Evolutionary conservation across 1,140 invertebrate species (phyloP), one percentile per base, ranked within the genome.

Genomic region (Ladona fulva): DNA sequence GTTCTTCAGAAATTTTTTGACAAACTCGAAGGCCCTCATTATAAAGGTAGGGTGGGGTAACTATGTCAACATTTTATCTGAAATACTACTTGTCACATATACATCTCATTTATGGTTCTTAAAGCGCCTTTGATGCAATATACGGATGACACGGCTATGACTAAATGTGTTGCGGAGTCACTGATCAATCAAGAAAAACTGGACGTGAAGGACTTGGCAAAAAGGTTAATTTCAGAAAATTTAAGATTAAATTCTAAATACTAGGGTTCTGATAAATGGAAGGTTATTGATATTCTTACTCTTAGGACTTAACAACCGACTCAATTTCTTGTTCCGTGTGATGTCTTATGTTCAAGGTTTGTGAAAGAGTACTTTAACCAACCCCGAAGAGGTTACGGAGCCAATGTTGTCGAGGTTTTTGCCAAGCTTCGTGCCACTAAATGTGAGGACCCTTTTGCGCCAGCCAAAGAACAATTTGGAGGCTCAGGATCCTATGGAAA

Each of bases 141-240:
- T 82, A 93, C 93, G 42, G 93, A 94, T 88, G 93, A 94, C 82
- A 93, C 93, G 19, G 91, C 90, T 24, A 93, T 95, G 92, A 90
- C 90, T 19, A 87, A 88, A 82, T 87, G 87, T 74, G 83, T 93
- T 66, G 91, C 90, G 6, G 83, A 87, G 80, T 92, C 90, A 73
- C 83, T 94, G 25, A 85, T 92, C 25, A 86, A 91, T 74, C 87
- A 89, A 77, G 87, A 88, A 79, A 85, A 85, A 74, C 83, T 90
- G 29, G 85, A 90, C 83, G 81, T 87, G 59, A 83, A 86, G 79
- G 88, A 91, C 81, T 80, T 92, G 80, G 90, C 90, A 0, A 89
- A 87, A 81, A 86, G 81, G 84, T 87, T 80, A 80, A 73, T 79
- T n/a, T n/a, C n/a, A 42, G 16, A 42, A 37, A 29, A 42, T 76